phyloP scores from a whole-genome alignment of 2,888 invertebrate species.

The Ceraclea dissimilis region DNA sequence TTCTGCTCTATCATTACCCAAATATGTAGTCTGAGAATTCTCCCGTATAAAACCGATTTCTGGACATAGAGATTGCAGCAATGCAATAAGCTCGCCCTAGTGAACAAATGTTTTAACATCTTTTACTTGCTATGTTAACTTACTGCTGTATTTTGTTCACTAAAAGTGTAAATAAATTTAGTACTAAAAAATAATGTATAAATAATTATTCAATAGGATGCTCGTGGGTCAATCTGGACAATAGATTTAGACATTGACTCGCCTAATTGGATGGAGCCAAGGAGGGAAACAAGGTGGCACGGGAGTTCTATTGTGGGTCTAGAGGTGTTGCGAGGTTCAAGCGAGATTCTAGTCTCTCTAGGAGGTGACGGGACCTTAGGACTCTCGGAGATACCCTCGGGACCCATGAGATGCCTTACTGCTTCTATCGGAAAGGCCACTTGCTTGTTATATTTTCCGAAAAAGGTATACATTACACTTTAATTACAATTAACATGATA shows the following conservation, averaged over 20 bases:
- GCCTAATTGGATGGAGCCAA: conserved; percentile 39
- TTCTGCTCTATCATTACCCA: too few species aligned
- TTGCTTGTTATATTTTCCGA: conserved; percentile 63
- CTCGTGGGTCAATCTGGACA: conserved; percentile 32
- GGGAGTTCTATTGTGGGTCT: conserved; percentile 67
- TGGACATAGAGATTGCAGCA: too few species aligned
- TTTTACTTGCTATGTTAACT: too few species aligned
- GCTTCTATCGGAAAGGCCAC: conserved; percentile 47
- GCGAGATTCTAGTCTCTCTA: conserved; percentile 62
- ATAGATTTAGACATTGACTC: conserved; percentile 44
- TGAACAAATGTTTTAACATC: too few species aligned
- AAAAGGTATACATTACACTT: conserved; percentile 40
- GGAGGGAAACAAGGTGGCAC: conserved; percentile 58
- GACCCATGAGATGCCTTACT: conserved; percentile 52
- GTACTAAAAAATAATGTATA: too few species aligned
- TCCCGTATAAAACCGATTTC: too few species aligned
- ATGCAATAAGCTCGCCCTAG: too few species aligned
- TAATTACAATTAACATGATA: not conserved
- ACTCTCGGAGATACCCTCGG: conserved; percentile 60
- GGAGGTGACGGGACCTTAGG: conserved; percentile 68
- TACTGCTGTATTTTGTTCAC: too few species aligned
- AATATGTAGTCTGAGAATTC: too few species aligned
- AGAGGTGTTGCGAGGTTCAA: conserved; percentile 55
- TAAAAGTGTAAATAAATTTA: too few species aligned
- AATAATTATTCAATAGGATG: too few species aligned